Evolutionary conservation across 2,888 invertebrate species (phyloP), one percentile per base, ranked within the genome.

Genomic region (Carcina quercana): DNA sequence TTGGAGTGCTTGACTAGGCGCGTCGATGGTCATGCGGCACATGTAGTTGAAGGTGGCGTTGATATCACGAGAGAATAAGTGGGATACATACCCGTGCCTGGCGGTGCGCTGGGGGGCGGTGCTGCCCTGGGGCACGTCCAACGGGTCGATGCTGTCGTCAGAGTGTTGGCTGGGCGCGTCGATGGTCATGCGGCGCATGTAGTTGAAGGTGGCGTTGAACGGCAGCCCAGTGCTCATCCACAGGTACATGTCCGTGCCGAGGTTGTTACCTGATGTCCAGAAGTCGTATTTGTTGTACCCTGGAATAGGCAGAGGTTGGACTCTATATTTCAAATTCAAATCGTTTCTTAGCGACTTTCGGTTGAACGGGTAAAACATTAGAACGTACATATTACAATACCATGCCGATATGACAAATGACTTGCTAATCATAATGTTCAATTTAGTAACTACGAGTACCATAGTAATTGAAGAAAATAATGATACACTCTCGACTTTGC

Each of bases 171-270:
- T 83, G 12, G 87, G 82, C 36, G 85, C 76, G 40, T 84, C 86
- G 36, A 87, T 70, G 28, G 74, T 64, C 56, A 90, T 85, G 17
- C 83, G 61, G 42, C 82, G 56, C 89, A 93, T 92, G 69, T 91
- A 92, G 73, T 92, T 92, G 71, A 94, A 94, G n/a, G 94, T 94
- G 13, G 92, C 91, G 70, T 95, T 94, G 79, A 94, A 93, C 19
- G 94, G 93, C 38, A 93, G 74, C 8, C 94, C 94, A 19, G 93
- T 93, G 65, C 93, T 94, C 94, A 94, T 93, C 94, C 94, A 95
- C 37, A 94, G 80, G 71, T 92, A 91, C 92, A 93, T 94, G 57
- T 93, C 92, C 10, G 94, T 93, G 19, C 94, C 94, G 36, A 95
- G 82, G 51, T 92, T 90, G 73, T 95, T 95, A 39, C 94, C 94